Evolutionary conservation across 2,888 invertebrate genomes (phyloP), one percentile per base, ranked within the genome.

Genomic region (Seira sanloemensis): DNA sequence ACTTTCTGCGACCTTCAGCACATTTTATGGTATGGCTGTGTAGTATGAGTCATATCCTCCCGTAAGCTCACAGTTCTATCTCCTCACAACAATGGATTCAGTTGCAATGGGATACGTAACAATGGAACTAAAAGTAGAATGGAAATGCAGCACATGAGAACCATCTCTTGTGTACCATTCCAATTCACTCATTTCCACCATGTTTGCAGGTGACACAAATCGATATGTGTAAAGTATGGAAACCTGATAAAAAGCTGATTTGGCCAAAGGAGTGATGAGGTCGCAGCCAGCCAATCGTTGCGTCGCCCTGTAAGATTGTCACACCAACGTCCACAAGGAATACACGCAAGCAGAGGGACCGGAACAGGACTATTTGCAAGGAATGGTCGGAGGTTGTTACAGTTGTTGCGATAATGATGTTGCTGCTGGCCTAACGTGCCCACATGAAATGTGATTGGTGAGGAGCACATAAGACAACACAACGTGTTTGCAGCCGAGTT

Each of bases 201-300:
- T 50, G 12, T 50, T 16, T 50, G 16, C n/a, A 16, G 9, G 16
- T 50, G 50, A 50, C 16, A 16, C 16, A 50, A 50, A n/a, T 16
- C 16, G 46, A 19, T 16, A 50, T 2, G 23, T 71, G 16, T 18
- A 71, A 46, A 27, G 19, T 5, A 26, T n/a, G 50, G 74, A 73
- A 83, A 89, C 88, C 88, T 89, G 85, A 88, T 84, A 46, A 89
- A 75, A 27, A 88, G 87, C 73, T 89, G 88, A 79, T 88, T 87
- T 26, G 85, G 86, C 88, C 88, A 89, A 62, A 86, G 86, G 27
- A 87, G 78, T 16, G 86, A 78, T 46, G 85, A 83, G 1, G 86
- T 78, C 12, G 81, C 75, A 1, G 74, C 72, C 58, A 87, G 78
- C 88, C 88, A 88, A 75, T 84, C 86, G 74, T 81, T 86, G 77